Conservation (phyloP, 2,888 invertebrate species). For the Fragum fragum region DNA sequence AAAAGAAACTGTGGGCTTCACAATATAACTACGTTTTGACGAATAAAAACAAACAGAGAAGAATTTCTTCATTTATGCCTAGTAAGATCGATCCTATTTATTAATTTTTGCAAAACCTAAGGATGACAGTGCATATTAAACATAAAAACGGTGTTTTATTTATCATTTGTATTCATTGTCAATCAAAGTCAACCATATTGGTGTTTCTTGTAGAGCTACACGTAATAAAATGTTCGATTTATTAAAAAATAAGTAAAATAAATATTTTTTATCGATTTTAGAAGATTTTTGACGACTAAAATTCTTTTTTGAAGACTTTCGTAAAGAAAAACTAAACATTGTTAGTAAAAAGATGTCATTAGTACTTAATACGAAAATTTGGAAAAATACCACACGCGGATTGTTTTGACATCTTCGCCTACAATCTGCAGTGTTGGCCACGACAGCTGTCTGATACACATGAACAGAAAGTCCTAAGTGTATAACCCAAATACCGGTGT, state of each 20-base stretch:
- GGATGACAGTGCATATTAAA: not conserved
- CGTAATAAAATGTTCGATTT: too few species aligned
- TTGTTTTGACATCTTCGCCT: not conserved
- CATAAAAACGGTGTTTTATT: not conserved
- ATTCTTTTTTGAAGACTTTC: too few species aligned
- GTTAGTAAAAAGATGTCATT: too few species aligned
- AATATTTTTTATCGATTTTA: too few species aligned
- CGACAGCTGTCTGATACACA: conserved; percentile 63
- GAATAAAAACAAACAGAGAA: conserved; percentile 6
- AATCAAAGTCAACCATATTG: conserved; percentile 19
- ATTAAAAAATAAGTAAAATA: too few species aligned
- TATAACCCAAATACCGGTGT: too few species aligned
- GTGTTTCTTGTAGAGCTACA: conserved; percentile 7
- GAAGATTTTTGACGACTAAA: too few species aligned
- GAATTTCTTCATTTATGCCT: conserved; percentile 20
- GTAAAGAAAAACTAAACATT: too few species aligned
- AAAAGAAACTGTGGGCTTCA: not conserved
- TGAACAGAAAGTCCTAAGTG: not conserved
- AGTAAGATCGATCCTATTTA: not conserved
- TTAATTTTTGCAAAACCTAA: not conserved
- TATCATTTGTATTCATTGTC: not conserved
- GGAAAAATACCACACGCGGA: not conserved
- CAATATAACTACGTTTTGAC: not conserved
- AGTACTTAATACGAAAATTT: not conserved
- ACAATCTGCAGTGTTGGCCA: conserved; percentile 44